Evolutionary conservation across 2,113 vertebrate genomes (phyloP).

Genomic region (Zeus faber): DNA sequence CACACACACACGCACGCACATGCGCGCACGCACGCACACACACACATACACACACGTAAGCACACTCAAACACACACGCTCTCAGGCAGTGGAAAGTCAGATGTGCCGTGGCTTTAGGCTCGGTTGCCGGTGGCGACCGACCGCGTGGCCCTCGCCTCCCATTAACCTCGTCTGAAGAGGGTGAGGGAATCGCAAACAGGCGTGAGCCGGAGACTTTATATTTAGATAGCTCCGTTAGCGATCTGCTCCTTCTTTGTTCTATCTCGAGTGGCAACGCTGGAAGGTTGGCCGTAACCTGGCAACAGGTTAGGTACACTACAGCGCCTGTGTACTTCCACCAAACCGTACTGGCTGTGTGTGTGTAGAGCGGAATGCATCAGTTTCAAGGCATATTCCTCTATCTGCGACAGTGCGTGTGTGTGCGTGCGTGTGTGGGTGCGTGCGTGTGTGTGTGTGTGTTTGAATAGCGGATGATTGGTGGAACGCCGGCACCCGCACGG

Average conservation of each 20-base stretch:
- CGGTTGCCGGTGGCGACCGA: slow-evolving; percentile 48
- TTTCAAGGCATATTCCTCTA: too few species aligned
- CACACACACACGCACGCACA: slow-evolving; percentile 7
- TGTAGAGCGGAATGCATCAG: slow-evolving; percentile 21
- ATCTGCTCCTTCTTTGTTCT: slow-evolving; percentile 54
- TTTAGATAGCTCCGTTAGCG: slow-evolving; percentile 54
- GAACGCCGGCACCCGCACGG: too few species aligned
- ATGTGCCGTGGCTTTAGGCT: slow-evolving; percentile 45
- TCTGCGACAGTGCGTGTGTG: too few species aligned
- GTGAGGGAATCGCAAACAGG: slow-evolving; percentile 52
- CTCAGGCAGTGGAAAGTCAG: slow-evolving; percentile 42
- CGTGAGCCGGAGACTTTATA: slow-evolving; percentile 60
- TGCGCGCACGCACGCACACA: slow-evolving; percentile 22
- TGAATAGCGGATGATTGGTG: too few species aligned
- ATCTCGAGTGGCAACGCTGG: slow-evolving; percentile 42
- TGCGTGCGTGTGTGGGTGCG: too few species aligned
- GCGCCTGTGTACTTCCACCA: slow-evolving; percentile 39
- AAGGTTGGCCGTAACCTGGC: slow-evolving; percentile 60
- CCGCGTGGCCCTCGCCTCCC: slow-evolving; percentile 53
- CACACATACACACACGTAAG: slow-evolving; percentile 16
- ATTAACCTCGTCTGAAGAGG: slow-evolving; percentile 57
- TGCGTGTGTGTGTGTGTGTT: not conserved
- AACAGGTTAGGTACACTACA: slow-evolving; percentile 58
- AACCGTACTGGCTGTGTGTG: slow-evolving; percentile 8
- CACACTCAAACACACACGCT: slow-evolving; percentile 6